Conservation (phyloP, 2,113 vertebrate genomes). For the Fulmarus glacialis region DNA sequence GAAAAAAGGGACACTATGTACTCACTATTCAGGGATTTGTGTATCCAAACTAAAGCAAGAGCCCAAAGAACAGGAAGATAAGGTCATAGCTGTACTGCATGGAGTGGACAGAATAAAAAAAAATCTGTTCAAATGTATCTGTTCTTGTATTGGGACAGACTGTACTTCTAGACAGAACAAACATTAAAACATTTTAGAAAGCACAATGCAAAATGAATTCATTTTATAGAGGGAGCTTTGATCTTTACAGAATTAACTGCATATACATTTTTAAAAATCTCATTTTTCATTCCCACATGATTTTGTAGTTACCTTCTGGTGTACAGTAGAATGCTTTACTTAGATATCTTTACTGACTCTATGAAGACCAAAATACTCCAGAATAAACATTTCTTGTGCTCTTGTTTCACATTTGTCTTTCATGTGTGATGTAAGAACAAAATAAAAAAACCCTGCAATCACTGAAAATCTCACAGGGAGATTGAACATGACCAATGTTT, state of each 20-base stretch:
- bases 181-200: neutral
- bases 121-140: constrained; percentile 25
- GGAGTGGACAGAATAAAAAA: neutral
- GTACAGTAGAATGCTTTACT: neutral
- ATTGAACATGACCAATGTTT: rapidly evolving
- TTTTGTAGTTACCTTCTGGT: neutral
- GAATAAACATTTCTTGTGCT: neutral
- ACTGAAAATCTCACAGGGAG: neutral
- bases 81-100: neutral
- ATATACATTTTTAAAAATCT: neutral
- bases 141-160: constrained; percentile 17
- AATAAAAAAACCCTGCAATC: neutral
- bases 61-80: neutral
- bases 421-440: neutral
- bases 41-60: neutral
- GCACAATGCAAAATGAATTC: neutral
- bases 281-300: neutral
- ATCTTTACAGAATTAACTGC: neutral
- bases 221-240: neutral
- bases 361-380: neutral
- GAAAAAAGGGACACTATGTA: neutral
- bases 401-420: neutral
- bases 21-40: neutral
- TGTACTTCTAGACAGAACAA: neutral
- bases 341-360: neutral